phyloP scores from a whole-genome alignment of 2,888 invertebrate genomes.

The Carcina quercana region DNA sequence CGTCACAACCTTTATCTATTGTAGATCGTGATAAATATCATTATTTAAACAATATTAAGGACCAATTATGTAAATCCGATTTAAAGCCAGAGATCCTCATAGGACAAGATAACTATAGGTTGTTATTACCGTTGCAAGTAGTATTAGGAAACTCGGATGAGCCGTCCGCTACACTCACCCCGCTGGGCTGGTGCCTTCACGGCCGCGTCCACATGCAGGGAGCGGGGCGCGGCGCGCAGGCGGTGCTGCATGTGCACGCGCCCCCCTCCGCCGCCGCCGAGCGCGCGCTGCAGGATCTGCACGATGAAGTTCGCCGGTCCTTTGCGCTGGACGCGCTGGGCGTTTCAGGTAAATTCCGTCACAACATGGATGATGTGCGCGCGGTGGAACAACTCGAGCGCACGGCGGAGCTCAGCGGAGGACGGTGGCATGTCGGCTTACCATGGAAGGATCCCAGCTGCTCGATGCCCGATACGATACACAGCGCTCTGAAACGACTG shows the following conservation, averaged over 20 bases:
- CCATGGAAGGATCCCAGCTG: conserved; percentile 17
- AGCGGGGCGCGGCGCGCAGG: not conserved
- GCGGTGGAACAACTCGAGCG: conserved; percentile 12
- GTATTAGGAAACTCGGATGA: conserved; percentile 13
- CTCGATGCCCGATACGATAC: conserved; percentile 13
- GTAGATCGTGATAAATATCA: conserved; percentile 1
- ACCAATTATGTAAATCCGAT: not conserved
- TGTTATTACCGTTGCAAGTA: conserved; percentile 18
- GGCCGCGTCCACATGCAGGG: conserved; percentile 7
- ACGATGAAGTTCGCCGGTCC: conserved; percentile 5
- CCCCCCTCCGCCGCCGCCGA: not conserved
- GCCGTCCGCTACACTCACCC: conserved; percentile 17
- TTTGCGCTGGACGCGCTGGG: conserved; percentile 13
- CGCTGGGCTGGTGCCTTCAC: conserved; percentile 20
- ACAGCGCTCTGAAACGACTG: not conserved
- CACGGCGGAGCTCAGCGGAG: conserved; percentile 11
- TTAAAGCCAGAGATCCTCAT: conserved; percentile 21
- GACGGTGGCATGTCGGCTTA: conserved; percentile 19
- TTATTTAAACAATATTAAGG: not conserved
- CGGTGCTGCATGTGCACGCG: not conserved
- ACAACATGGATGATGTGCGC: conserved; percentile 10
- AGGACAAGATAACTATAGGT: conserved; percentile 24
- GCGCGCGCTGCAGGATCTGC: not conserved
- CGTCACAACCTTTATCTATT: conserved; percentile 13
- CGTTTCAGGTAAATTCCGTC: conserved; percentile 8